Conservation (phyloP, 2,113 vertebrate genomes). For the Dryoscopus gambensis region DNA sequence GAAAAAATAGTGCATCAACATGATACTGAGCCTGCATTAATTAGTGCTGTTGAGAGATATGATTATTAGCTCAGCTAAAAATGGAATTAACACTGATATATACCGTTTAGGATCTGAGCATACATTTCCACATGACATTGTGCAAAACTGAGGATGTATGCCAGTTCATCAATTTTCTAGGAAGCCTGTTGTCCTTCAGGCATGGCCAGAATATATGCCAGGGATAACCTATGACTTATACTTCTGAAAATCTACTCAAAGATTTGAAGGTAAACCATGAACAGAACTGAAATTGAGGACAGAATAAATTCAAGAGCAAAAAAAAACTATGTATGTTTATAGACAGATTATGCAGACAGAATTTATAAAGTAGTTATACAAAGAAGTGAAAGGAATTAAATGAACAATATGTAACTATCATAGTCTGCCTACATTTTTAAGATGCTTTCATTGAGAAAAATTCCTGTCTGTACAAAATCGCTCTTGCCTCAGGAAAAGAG, state of each 20-base stretch:
- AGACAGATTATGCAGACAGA: background rate
- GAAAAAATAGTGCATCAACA: background rate
- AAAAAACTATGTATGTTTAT: background rate
- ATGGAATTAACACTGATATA: background rate
- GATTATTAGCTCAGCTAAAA: background rate
- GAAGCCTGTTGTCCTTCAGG: background rate
- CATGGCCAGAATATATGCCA: background rate
- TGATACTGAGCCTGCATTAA: background rate
- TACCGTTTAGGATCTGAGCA: background rate
- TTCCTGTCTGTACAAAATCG: background rate
- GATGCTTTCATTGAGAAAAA: background rate
- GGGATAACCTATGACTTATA: background rate
- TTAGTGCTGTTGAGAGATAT: background rate
- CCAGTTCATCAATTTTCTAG: background rate
- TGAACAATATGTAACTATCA: background rate
- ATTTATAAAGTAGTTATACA: background rate
- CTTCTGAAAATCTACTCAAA: background rate
- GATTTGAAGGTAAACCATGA: background rate
- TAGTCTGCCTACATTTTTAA: background rate
- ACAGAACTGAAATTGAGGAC: background rate
- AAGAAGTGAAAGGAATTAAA: background rate
- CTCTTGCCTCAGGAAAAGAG: background rate
- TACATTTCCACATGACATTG: background rate
- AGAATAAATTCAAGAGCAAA: background rate
- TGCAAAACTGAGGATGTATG: background rate